These are phyloP conservation scores for Saccopteryx bilineata DNA, from an alignment of 2,113 vertebrate species.

Conservation along the genomic window DNA sequence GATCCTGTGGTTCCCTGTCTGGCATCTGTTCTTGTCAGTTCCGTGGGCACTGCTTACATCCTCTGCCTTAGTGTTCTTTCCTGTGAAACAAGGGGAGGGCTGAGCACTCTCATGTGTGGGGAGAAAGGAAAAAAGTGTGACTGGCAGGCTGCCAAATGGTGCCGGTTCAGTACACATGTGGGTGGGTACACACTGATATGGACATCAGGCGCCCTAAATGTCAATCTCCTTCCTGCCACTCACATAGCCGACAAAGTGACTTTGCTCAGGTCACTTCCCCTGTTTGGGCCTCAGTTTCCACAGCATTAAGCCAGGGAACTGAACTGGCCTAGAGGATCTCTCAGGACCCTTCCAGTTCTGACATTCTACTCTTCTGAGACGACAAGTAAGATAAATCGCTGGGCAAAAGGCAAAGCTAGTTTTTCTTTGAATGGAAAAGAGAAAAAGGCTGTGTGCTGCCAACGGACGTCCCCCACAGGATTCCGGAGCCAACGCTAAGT, in stretches of 20 bases:
- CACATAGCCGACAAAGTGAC: not conserved
- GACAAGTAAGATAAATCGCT: conserved; percentile 24
- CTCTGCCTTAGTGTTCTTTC: conserved; percentile 18
- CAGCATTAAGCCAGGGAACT: not conserved
- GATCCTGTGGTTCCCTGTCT: conserved; percentile 76
- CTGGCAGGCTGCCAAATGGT: conserved; percentile 7
- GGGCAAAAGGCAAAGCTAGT: conserved; percentile 23
- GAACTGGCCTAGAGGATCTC: not conserved
- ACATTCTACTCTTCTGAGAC: not conserved
- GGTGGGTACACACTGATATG: not conserved
- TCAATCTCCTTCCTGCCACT: not conserved
- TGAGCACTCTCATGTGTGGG: not conserved
- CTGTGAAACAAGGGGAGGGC: conserved; percentile 1
- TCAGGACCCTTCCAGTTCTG: not conserved
- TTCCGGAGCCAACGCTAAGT: conserved; percentile 62
- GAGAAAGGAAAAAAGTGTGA: not conserved
- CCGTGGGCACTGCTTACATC: not conserved
- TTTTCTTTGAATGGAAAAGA: conserved; percentile 77
- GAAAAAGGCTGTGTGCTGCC: conserved; percentile 15
- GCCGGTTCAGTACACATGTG: not conserved
- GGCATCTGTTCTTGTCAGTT: conserved; percentile 60
- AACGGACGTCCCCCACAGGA: conserved; percentile 34
- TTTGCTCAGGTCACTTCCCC: not conserved
- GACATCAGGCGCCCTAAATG: not conserved
- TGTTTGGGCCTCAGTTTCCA: conserved; percentile 21